Evolutionary conservation across 2,113 vertebrate species (phyloP).

Genomic region (Corydoras sp.): DNA sequence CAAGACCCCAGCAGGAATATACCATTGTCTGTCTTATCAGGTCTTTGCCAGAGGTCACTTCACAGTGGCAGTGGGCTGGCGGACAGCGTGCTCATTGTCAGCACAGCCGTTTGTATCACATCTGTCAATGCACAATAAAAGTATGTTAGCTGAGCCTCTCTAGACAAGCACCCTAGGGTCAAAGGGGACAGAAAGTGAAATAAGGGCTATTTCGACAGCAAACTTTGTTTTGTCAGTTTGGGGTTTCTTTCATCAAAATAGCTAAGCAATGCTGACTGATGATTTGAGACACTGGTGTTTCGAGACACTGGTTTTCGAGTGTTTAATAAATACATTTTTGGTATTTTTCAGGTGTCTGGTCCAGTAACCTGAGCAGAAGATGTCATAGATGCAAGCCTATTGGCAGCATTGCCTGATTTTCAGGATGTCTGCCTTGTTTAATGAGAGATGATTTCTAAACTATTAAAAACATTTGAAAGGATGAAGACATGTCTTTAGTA

Average conservation of each 20-base stretch:
- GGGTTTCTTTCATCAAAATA: too few relatives aligned
- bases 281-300: constrained; percentile 12
- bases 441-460: neutral
- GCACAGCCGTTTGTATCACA: constrained; percentile 31
- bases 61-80: constrained; percentile 38
- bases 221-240: too few relatives aligned
- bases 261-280: neutral
- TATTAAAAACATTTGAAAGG: neutral
- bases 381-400: neutral
- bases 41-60: constrained; percentile 36
- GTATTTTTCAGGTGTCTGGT: neutral
- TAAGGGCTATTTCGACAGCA: constrained; percentile 38
- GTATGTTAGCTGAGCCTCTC: constrained; percentile 57
- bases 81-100: constrained; percentile 31
- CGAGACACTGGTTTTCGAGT: neutral
- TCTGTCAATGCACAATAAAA: constrained; percentile 45
- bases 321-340: neutral
- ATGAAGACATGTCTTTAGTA: too few relatives aligned
- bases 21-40: constrained; percentile 38
- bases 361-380: constrained; percentile 4
- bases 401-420: constrained; percentile 4
- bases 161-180: constrained; percentile 45
- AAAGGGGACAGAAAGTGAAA: constrained; percentile 33
- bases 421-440: constrained; percentile 22
- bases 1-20: constrained; percentile 37